Percentiles rank a stretch among this genome's conserved stretches.
These are phyloP conservation scores for Drosophila micromelanica DNA, from an alignment of 1,140 invertebrate species.

Conservation along the genomic window DNA sequence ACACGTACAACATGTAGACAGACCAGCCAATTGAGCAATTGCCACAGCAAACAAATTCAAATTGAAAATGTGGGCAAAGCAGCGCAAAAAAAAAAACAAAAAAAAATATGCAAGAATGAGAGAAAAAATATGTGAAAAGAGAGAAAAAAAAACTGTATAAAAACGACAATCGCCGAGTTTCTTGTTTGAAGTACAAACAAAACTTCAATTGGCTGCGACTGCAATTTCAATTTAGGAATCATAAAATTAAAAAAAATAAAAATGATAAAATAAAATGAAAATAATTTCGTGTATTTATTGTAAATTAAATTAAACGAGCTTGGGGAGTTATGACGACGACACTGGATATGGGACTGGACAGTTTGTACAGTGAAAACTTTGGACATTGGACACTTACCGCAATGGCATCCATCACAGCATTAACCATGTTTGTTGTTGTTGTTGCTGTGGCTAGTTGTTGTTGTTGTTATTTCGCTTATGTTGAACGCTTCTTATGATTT, in stretches of 20 bases:
- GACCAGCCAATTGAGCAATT: constrained; percentile 78
- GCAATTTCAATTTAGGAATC: constrained; percentile 71
- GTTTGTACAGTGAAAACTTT: not conserved
- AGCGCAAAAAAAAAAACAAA: constrained; percentile 37
- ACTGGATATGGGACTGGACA: constrained; percentile 11
- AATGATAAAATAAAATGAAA: constrained; percentile 19
- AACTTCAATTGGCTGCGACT: constrained; percentile 76
- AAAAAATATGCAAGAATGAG: constrained; percentile 8
- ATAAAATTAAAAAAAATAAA: constrained; percentile 47
- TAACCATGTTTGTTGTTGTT: constrained; percentile 60
- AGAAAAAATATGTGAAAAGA: constrained; percentile 13
- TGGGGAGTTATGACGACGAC: constrained; percentile 4
- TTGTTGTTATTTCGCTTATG: constrained; percentile 17
- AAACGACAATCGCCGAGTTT: constrained; percentile 59
- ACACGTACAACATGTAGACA: constrained; percentile 47
- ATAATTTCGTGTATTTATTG: constrained; percentile 43
- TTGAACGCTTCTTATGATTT: constrained; percentile 61
- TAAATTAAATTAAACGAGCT: constrained; percentile 68
- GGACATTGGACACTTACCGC: constrained; percentile 84
- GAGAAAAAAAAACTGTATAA: not conserved
- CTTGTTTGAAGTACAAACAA: constrained; percentile 70
- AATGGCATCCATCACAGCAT: constrained; percentile 83
- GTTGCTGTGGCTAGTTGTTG: constrained; percentile 21
- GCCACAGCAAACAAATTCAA: constrained; percentile 82
- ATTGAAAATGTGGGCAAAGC: constrained; percentile 80